Evolutionary conservation across 1,140 invertebrate species (phyloP).

Genomic region (Drosophila guanche): DNA sequence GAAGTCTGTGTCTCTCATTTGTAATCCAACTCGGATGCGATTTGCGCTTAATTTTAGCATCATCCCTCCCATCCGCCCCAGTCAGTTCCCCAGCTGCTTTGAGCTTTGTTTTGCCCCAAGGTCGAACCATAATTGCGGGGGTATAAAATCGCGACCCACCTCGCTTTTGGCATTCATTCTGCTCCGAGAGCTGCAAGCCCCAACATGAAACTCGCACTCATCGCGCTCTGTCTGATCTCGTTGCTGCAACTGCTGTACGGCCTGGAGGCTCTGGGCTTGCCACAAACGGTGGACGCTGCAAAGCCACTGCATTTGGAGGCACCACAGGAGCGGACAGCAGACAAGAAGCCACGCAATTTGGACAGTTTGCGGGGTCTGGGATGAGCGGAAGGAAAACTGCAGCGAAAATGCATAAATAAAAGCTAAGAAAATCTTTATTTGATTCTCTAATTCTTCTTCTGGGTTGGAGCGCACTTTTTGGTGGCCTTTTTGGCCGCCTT

Average conservation of each 20-base stretch:
- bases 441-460: background rate
- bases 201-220: slow-evolving; percentile 36
- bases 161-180: slow-evolving; percentile 33
- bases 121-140: background rate
- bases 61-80: slow-evolving; percentile 14
- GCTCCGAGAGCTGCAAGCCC: background rate
- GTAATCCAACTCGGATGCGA: background rate
- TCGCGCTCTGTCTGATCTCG: slow-evolving; percentile 22
- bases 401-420: background rate
- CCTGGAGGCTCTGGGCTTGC: background rate
- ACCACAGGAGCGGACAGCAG: background rate
- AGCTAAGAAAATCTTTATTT: background rate
- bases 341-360: slow-evolving; percentile 10
- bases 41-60: slow-evolving; percentile 31
- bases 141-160: slow-evolving; percentile 34
- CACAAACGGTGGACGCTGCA: too few species aligned
- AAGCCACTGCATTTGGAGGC: background rate
- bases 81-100: slow-evolving; percentile 10
- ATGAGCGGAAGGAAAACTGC: background rate
- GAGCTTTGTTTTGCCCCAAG: slow-evolving; percentile 18
- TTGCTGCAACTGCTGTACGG: slow-evolving; percentile 28
- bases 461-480: too few species aligned
- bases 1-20: slow-evolving; percentile 14
- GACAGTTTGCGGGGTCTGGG: slow-evolving; percentile 48
- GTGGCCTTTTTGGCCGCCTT: too few species aligned